These are phyloP conservation scores for Monopterus albus DNA, from an alignment of 2,113 vertebrate species.

Conservation along the genomic window DNA sequence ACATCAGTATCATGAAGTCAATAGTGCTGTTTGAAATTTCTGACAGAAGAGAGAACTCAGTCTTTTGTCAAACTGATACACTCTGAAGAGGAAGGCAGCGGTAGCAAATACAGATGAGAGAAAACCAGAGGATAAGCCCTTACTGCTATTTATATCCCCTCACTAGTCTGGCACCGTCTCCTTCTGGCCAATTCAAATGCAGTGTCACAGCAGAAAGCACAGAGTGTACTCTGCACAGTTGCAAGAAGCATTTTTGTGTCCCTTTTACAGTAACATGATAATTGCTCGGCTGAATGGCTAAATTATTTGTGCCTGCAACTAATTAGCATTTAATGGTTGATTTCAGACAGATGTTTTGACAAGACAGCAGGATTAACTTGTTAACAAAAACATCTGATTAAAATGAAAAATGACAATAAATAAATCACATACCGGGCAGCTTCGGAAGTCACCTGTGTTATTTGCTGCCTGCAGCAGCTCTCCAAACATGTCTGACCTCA, in stretches of 20 bases:
- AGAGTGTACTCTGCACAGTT: slow-evolving; percentile 33
- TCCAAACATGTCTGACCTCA: slow-evolving; percentile 94
- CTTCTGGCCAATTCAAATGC: slow-evolving; percentile 59
- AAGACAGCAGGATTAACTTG: neutral
- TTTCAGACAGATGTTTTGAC: slow-evolving; percentile 22
- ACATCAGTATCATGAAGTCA: neutral
- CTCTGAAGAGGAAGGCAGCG: slow-evolving; percentile 53
- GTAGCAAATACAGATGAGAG: slow-evolving; percentile 74
- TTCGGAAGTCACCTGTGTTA: slow-evolving; percentile 93
- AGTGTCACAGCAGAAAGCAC: slow-evolving; percentile 52
- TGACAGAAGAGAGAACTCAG: slow-evolving; percentile 21
- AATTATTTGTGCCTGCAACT: slow-evolving; percentile 7
- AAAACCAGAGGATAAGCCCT: slow-evolving; percentile 69
- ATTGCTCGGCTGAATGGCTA: neutral
- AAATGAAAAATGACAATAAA: neutral
- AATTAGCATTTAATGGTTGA: neutral
- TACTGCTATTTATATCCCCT: slow-evolving; percentile 77
- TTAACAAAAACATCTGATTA: neutral
- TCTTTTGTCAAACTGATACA: slow-evolving; percentile 39
- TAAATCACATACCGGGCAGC: slow-evolving; percentile 89
- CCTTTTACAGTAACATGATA: slow-evolving; percentile 3
- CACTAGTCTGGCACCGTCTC: slow-evolving; percentile 68
- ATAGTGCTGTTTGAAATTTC: neutral
- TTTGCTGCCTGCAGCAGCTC: slow-evolving; percentile 96
- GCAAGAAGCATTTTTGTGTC: slow-evolving; percentile 14